phyloP scores from a whole-genome alignment of 1,140 invertebrate species.

The Ceratosolen solmsi region DNA sequence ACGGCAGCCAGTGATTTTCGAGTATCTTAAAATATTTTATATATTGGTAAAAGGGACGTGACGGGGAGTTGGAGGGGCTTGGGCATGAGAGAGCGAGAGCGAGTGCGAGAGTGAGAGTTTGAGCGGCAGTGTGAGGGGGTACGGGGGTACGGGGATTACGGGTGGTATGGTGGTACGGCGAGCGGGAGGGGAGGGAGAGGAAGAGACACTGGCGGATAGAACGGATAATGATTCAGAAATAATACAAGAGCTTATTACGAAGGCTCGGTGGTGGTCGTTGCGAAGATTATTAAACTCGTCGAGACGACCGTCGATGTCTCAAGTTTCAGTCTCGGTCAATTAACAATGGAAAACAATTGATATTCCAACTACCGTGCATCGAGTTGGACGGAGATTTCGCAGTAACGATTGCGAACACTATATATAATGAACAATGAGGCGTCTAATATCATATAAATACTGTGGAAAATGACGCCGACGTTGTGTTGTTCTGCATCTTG shows the following conservation, averaged over 20 bases:
- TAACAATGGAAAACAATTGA: slow-evolving; percentile 45
- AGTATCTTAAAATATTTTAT: background rate
- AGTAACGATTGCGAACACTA: slow-evolving; percentile 14
- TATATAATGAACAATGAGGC: slow-evolving; percentile 7
- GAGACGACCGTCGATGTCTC: background rate
- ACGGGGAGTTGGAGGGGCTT: background rate
- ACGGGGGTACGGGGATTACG: background rate
- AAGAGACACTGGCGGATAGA: background rate
- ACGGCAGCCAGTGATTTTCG: background rate
- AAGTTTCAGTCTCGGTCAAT: slow-evolving; percentile 22
- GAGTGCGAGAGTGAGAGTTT: background rate
- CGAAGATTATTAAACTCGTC: slow-evolving; percentile 29
- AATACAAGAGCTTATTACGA: background rate
- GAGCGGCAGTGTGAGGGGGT: too few species aligned
- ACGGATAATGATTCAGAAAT: background rate
- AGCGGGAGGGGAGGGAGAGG: background rate
- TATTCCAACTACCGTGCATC: slow-evolving; percentile 22
- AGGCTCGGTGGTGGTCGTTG: too few species aligned
- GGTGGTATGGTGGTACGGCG: background rate
- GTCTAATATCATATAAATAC: slow-evolving; percentile 31
- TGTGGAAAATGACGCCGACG: slow-evolving; percentile 28
- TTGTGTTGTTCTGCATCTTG: background rate
- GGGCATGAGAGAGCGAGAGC: background rate
- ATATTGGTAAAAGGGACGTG: background rate
- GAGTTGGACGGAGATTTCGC: slow-evolving; percentile 11